phyloP scores from a whole-genome alignment of 2,888 invertebrate species.

The Machimus rusticus region DNA sequence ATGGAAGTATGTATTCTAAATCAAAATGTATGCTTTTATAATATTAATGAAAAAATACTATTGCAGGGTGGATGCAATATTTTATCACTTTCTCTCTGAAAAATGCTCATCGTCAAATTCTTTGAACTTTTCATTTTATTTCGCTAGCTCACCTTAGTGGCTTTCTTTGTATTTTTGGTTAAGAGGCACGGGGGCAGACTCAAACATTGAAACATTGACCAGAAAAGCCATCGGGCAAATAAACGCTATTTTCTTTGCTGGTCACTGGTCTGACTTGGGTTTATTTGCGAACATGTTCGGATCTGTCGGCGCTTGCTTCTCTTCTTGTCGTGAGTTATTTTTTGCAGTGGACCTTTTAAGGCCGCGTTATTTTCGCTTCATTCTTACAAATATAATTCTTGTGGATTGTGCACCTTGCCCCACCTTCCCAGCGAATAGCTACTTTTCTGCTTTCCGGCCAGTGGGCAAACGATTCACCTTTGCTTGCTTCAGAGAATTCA shows the following conservation, averaged over 20 bases:
- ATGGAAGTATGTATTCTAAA: not conserved
- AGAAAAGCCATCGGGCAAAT: not conserved
- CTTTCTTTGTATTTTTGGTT: not conserved
- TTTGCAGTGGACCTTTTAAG: constrained; percentile 11
- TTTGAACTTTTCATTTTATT: not conserved
- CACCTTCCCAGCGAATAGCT: not conserved
- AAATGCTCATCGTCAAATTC: not conserved
- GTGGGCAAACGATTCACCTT: not conserved
- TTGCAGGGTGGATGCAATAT: not conserved
- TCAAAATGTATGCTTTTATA: not conserved
- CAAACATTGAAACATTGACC: not conserved
- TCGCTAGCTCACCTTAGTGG: not conserved
- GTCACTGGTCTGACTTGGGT: not conserved
- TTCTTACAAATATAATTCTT: not conserved
- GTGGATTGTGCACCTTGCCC: not conserved
- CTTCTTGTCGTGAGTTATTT: not conserved
- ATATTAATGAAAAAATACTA: not conserved
- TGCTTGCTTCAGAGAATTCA: not conserved
- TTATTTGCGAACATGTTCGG: not conserved
- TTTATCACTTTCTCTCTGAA: not conserved
- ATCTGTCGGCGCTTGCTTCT: not conserved
- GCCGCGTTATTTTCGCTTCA: not conserved
- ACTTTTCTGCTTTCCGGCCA: not conserved
- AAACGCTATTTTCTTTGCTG: not conserved
- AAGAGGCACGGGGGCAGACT: not conserved